Percentiles rank a stretch among this genome's conserved stretches.
Conservation (phyloP, 2,113 vertebrate genomes). For the Myrmecophaga tridactyla region DNA sequence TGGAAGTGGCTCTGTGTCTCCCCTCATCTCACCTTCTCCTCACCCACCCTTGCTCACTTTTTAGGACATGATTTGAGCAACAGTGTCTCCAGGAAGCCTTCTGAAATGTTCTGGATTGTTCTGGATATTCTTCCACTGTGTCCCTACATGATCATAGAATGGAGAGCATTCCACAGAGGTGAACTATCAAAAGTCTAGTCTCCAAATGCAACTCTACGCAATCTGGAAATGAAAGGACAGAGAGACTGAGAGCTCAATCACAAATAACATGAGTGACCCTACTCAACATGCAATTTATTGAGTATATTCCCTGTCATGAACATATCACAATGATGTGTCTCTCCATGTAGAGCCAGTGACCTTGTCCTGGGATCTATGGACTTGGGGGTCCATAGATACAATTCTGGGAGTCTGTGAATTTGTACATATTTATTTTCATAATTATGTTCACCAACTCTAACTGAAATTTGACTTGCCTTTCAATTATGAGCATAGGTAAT, state of each 20-base stretch:
- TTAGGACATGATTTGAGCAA: neutral
- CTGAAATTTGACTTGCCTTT: neutral
- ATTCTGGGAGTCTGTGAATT: neutral
- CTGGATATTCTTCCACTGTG: neutral
- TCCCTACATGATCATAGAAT: neutral
- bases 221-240: no score
- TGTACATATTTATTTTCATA: neutral
- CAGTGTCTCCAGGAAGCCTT: neutral
- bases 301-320: accelerated
- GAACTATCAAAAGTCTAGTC: neutral
- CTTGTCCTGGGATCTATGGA: no score
- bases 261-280: accelerated
- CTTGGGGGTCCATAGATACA: neutral
- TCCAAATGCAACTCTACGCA: neutral
- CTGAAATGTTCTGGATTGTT: accelerated
- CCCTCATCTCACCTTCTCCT: neutral
- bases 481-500: neutral
- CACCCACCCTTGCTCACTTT: neutral
- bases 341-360: neutral
- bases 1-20: neutral
- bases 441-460: neutral
- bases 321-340: neutral
- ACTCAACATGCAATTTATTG: accelerated
- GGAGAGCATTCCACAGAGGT: accelerated
- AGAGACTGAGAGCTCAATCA: neutral